A percentile compares a stretch with the other conserved stretches of the same genome.
Conservation (phyloP, 2,113 vertebrate species). For the Cervus canadensis region DNA sequence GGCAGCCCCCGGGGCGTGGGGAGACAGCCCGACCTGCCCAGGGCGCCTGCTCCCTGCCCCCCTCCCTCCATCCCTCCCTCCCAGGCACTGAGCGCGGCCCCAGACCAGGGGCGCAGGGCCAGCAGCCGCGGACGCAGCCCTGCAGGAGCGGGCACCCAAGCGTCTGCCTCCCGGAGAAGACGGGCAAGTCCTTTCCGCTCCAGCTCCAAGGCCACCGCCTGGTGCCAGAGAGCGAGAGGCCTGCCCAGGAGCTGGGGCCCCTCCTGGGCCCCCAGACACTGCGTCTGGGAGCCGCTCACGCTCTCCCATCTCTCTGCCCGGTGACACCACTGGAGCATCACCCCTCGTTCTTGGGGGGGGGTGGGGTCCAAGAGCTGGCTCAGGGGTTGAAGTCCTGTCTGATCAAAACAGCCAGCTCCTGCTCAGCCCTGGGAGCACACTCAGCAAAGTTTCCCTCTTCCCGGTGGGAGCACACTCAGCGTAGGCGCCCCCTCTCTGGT, state of each 20-base stretch:
- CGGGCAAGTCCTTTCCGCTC: rapidly evolving
- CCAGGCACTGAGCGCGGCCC: not conserved
- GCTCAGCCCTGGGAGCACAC: rapidly evolving
- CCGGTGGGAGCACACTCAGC: no score
- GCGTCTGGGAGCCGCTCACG: rapidly evolving
- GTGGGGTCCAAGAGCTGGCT: no score
- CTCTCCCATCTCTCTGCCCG: rapidly evolving
- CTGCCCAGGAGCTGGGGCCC: not conserved
- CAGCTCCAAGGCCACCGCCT: rapidly evolving
- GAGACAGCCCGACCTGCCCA: not conserved
- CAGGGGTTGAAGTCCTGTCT: not conserved
- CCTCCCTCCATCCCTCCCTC: not conserved
- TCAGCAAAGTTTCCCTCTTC: rapidly evolving
- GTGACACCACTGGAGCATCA: rapidly evolving
- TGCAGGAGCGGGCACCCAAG: no score
- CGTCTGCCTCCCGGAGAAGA: not conserved
- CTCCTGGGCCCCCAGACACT: rapidly evolving
- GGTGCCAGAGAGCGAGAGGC: no score
- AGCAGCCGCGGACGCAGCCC: rapidly evolving
- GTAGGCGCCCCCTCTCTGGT: rapidly evolving
- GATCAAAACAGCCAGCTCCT: no score
- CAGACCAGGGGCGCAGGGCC: not conserved
- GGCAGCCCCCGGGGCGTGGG: rapidly evolving
- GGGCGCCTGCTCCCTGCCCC: not conserved
- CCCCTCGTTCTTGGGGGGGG: not conserved